Evolutionary conservation across 2,888 invertebrate genomes (phyloP), one percentile per base, ranked within the genome.

Genomic region (Drosophila neonasuta): DNA sequence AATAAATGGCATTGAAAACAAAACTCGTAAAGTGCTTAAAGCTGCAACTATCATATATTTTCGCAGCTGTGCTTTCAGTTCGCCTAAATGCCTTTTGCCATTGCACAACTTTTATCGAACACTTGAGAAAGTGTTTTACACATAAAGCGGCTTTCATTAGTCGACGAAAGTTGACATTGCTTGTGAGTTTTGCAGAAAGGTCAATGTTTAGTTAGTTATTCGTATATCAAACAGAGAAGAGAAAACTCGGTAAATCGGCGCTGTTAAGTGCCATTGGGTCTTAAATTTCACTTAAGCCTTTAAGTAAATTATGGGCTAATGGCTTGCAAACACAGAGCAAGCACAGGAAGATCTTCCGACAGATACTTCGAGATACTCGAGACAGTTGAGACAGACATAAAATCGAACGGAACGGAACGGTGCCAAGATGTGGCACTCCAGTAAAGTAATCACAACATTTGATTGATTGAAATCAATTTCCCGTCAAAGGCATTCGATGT

Each of bases 401-500:
- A 24, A 15, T 11, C 36, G 50, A 11, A 17, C 11, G 10, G 20
- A 50, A 10, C 44, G 48, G 59, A 63, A 72, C 59, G 68, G 59
- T 72, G 74, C 61, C 70, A 74, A 67, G 68, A 63, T 76, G 68
- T 74, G 69, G 74, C 76, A 80, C 78, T 74, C 61, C 71, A 83
- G 80, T 76, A 86, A 84, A 79, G 83, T 86, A 89, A 87, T 88
- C 88, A 86, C 82, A 81, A 83, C 74, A 79, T 80, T 88, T 90
- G 89, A 90, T 90, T 90, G 90, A 89, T 90, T 89, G 89, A 83
- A 90, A 90, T 88, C 88, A 88, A 89, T 88, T 89, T 86, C 86
- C 86, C 88, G 80, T 88, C 89, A 88, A 80, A 88, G 83, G 76
- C 88, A 88, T 68, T 57, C 62, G 52, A 46, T 45, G 34, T 24